Evolutionary conservation across 2,888 invertebrate genomes (phyloP).

Genomic region (Ganaspis brasiliensis): DNA sequence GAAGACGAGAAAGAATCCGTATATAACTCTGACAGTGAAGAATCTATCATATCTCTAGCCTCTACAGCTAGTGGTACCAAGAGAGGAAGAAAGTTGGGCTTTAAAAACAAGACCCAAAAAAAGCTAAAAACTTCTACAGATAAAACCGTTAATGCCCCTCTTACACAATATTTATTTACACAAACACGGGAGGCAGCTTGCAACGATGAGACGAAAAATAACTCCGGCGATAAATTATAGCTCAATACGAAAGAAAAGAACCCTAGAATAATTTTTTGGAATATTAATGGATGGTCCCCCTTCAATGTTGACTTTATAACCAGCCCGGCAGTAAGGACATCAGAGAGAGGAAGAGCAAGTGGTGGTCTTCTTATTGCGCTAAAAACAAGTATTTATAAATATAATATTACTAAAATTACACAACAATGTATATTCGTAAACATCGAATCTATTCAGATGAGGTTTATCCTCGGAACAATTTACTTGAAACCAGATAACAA

Average conservation of each 20-base stretch:
- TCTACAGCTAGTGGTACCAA: background rate
- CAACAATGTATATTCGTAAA: background rate
- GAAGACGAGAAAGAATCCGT: background rate
- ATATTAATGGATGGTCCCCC: background rate
- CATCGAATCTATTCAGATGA: background rate
- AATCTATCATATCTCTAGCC: background rate
- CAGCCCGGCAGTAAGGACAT: background rate
- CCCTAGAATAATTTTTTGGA: background rate
- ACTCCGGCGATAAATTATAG: background rate
- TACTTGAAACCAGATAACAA: too few species aligned
- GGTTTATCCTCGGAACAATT: background rate
- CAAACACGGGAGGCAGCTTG: background rate
- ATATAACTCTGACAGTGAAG: background rate
- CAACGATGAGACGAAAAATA: background rate
- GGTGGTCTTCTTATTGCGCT: background rate
- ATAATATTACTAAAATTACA: background rate
- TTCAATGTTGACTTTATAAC: background rate
- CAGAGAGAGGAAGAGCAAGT: background rate
- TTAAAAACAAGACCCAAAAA: background rate
- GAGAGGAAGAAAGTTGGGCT: background rate
- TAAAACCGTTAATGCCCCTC: background rate
- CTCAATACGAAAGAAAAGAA: background rate
- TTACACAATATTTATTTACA: background rate
- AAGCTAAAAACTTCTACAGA: background rate
- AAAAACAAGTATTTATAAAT: slow-evolving; percentile 1